Evolutionary conservation across 2,888 invertebrate species (phyloP).

Genomic region (Argyresthia albistria): DNA sequence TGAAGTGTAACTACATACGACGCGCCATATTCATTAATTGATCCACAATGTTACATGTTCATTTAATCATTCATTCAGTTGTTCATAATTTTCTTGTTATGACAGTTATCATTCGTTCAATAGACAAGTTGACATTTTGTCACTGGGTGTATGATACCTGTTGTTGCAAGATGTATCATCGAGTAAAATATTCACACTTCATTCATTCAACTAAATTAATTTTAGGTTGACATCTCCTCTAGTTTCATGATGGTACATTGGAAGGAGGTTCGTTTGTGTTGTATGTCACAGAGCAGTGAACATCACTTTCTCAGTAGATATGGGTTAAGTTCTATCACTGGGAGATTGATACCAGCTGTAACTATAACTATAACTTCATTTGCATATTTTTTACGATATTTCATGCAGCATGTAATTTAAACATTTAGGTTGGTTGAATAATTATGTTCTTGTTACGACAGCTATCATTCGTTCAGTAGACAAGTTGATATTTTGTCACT

Average conservation of each 20-base stretch:
- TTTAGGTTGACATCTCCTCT: no score
- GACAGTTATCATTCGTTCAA: slow-evolving; percentile 10
- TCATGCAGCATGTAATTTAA: no score
- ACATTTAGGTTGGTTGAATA: no score
- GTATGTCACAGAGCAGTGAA: neutral
- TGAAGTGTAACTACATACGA: neutral
- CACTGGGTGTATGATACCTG: slow-evolving; percentile 19
- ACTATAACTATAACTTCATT: no score
- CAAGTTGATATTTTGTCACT: slow-evolving; percentile 25
- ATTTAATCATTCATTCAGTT: no score
- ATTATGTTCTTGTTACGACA: neutral
- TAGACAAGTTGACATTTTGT: slow-evolving; percentile 18
- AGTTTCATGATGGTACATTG: no score
- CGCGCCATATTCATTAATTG: neutral
- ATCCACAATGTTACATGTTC: neutral
- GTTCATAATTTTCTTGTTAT: no score
- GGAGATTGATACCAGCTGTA: slow-evolving; percentile 2
- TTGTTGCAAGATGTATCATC: neutral
- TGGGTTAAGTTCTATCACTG: slow-evolving; percentile 7
- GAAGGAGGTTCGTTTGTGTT: no score
- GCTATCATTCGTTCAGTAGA: slow-evolving; percentile 13
- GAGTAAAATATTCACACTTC: neutral
- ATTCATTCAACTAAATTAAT: slow-evolving; percentile 9
- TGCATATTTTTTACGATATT: no score
- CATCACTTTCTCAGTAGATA: slow-evolving; percentile 8